These are phyloP conservation scores for Urocyon cinereoargenteus DNA, from an alignment of 2,797 vertebrate species.

Conservation along the genomic window DNA sequence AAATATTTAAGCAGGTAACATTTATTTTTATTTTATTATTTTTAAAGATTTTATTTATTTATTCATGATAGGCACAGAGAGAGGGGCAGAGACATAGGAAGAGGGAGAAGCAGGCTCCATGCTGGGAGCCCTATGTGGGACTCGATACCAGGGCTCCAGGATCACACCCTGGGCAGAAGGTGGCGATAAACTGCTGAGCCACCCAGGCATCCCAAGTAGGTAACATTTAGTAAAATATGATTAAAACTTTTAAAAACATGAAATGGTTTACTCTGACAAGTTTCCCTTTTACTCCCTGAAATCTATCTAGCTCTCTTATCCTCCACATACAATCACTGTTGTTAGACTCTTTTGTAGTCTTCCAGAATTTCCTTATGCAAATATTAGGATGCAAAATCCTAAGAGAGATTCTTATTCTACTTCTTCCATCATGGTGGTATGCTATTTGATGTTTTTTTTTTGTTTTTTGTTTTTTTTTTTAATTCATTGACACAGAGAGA, in stretches of 20 bases:
- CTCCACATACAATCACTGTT: not conserved
- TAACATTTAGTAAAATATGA: slow-evolving; percentile 39
- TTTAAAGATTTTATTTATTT: no score
- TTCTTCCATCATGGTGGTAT: not conserved
- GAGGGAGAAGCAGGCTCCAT: no score
- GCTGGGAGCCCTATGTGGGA: no score
- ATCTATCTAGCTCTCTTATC: not conserved
- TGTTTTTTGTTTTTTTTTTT: no score
- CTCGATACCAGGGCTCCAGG: no score
- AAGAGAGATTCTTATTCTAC: slow-evolving; percentile 7
- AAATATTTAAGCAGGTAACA: slow-evolving; percentile 35
- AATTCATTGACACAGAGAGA: no score
- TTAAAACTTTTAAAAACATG: slow-evolving; percentile 18
- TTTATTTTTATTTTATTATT: not conserved
- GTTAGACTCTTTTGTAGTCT: slow-evolving; percentile 14
- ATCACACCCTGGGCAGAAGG: no score
- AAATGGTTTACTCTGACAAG: not conserved
- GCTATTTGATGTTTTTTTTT: not conserved
- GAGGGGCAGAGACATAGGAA: no score
- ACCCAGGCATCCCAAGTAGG: not conserved
- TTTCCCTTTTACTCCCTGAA: not conserved
- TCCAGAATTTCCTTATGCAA: not conserved
- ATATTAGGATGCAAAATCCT: slow-evolving; percentile 12
- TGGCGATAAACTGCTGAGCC: no score
- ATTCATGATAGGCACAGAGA: no score